A percentile compares a stretch with the other conserved stretches of the same genome.
These are phyloP conservation scores for Amphiprion ocellaris DNA, from an alignment of 2,113 vertebrate species.

Conservation along the genomic window DNA sequence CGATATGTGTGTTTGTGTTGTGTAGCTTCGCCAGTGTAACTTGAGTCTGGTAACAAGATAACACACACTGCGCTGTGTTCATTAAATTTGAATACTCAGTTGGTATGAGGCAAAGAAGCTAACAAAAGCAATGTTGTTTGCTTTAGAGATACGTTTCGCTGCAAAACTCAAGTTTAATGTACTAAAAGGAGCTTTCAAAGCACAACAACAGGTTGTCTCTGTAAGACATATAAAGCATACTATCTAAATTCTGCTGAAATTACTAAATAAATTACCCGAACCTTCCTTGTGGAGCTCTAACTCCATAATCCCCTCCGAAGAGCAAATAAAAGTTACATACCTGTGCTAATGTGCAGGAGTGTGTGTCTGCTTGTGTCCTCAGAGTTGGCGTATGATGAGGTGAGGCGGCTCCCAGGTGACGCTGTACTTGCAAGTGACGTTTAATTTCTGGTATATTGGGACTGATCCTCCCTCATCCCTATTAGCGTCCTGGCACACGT, in stretches of 20 bases:
- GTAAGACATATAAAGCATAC: neutral
- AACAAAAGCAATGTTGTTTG: constrained; percentile 24
- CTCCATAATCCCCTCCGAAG: neutral
- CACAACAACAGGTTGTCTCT: neutral
- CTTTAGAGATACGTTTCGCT: neutral
- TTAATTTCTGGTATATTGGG: constrained; percentile 73
- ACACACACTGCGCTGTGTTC: constrained; percentile 68
- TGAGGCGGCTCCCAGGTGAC: constrained; percentile 25
- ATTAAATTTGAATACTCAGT: constrained; percentile 84
- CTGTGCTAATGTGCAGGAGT: constrained; percentile 18
- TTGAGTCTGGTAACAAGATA: constrained; percentile 82
- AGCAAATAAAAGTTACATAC: constrained; percentile 63
- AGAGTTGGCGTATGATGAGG: constrained; percentile 12
- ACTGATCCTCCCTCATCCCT: constrained; percentile 76
- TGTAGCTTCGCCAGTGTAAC: constrained; percentile 66
- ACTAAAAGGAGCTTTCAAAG: neutral
- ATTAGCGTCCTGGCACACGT: constrained; percentile 65
- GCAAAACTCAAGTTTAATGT: constrained; percentile 15
- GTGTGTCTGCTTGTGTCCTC: constrained; percentile 21
- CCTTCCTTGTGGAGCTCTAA: neutral
- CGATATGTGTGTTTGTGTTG: constrained; percentile 7
- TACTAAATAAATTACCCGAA: neutral
- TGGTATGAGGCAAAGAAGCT: constrained; percentile 32
- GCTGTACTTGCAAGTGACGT: constrained; percentile 37
- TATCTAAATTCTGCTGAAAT: neutral